Evolutionary conservation across 2,888 invertebrate species (phyloP).

Genomic region (Frankliniella fusca): DNA sequence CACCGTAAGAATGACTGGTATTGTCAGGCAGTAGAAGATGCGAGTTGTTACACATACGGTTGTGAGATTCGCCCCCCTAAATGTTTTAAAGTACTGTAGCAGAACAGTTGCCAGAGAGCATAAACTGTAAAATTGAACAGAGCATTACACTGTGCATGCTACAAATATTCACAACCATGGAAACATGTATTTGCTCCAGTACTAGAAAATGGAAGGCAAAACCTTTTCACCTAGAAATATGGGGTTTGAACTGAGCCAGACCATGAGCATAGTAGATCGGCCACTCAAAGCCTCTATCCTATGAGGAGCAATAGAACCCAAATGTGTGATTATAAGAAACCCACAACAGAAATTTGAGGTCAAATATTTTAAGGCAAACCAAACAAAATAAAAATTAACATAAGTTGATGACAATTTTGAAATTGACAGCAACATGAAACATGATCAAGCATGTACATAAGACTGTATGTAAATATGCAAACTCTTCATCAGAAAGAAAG

Average conservation of each 20-base stretch:
- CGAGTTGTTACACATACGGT: not conserved
- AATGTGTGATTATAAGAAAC: not conserved
- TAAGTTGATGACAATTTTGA: not conserved
- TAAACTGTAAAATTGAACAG: not conserved
- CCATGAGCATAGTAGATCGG: constrained; percentile 21
- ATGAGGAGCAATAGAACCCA: not conserved
- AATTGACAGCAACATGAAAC: not conserved
- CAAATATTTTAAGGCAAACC: not conserved
- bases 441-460: no score
- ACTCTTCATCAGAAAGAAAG: no score
- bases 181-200: not conserved
- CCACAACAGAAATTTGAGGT: not conserved
- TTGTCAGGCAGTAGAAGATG: constrained; percentile 1
- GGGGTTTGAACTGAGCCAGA: constrained; percentile 16
- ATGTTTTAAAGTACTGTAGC: not conserved
- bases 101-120: not conserved
- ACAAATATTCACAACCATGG: not conserved
- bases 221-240: constrained; percentile 13
- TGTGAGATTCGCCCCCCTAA: not conserved
- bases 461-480: no score
- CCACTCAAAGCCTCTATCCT: not conserved
- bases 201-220: not conserved
- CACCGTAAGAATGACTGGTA: not conserved
- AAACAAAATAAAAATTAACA: not conserved
- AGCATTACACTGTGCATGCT: no score